phyloP scores from a whole-genome alignment of 2,797 vertebrate species.

The Rhinella marina region DNA sequence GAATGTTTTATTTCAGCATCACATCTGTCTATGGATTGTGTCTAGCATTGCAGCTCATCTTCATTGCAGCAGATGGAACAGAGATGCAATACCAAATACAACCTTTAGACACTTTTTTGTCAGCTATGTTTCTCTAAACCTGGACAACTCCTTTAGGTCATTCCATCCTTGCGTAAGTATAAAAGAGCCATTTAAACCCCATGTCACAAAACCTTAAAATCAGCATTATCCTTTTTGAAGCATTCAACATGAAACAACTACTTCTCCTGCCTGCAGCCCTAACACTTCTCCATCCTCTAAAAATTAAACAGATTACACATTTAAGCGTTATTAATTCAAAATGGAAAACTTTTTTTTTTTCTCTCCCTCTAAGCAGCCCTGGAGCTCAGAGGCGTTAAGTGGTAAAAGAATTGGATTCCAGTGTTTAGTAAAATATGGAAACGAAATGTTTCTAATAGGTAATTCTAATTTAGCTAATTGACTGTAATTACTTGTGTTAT shows the following conservation, averaged over 20 bases:
- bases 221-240: slow-evolving; percentile 11
- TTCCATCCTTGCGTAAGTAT: not conserved
- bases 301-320: slow-evolving; percentile 20
- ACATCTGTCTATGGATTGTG: too few species aligned
- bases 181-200: not conserved
- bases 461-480: slow-evolving; percentile 50
- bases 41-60: too few species aligned
- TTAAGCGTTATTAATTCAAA: slow-evolving; percentile 44
- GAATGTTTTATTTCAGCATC: too few species aligned
- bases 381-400: slow-evolving; percentile 10
- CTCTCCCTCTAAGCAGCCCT: not conserved
- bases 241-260: not conserved
- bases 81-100: too few species aligned
- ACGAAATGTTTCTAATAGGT: slow-evolving; percentile 25
- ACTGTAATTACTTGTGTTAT: slow-evolving; percentile 36
- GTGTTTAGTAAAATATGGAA: slow-evolving; percentile 33
- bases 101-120: too few species aligned
- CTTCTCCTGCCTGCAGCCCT: not conserved
- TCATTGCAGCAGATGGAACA: too few species aligned
- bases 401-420: slow-evolving; percentile 24
- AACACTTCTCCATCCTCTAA: not conserved
- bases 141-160: not conserved
- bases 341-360: slow-evolving; percentile 10
- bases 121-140: not conserved
- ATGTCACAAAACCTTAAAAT: slow-evolving; percentile 15